phyloP scores from a whole-genome alignment of 2,113 vertebrate species.

The Myocastor coypus region DNA sequence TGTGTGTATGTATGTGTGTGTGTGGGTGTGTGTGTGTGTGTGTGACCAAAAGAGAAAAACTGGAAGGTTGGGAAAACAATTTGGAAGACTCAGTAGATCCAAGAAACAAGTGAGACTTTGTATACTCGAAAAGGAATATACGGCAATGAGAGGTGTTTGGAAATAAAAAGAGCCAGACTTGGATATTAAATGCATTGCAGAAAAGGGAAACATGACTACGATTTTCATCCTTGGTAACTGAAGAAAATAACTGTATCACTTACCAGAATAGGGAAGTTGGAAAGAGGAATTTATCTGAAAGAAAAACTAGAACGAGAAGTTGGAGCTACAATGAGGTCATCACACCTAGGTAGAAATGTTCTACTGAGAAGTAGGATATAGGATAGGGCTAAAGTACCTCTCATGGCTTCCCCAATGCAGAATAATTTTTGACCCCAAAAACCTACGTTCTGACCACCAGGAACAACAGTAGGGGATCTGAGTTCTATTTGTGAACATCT shows the following conservation, averaged over 20 bases:
- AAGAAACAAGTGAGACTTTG: neutral
- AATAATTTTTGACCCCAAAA: neutral
- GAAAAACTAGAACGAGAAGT: slow-evolving; percentile 25
- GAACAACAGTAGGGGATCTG: neutral
- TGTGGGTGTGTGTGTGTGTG: neutral
- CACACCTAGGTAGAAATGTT: neutral
- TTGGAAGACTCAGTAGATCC: neutral
- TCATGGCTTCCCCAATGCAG: neutral
- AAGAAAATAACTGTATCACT: neutral
- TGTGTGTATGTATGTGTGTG: neutral
- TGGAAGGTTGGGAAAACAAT: neutral
- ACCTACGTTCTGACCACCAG: neutral
- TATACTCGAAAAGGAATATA: neutral
- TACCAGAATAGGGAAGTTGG: slow-evolving; percentile 63
- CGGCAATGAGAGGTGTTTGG: neutral
- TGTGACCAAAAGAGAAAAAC: slow-evolving; percentile 2
- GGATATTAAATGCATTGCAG: neutral
- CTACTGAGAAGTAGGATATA: neutral
- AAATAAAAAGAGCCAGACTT: neutral
- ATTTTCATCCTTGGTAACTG: slow-evolving; percentile 26
- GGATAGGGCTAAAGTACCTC: neutral
- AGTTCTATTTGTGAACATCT: neutral
- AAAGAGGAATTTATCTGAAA: slow-evolving; percentile 66
- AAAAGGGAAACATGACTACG: slow-evolving; percentile 30
- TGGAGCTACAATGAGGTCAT: neutral